Evolutionary conservation across 2,888 invertebrate genomes (phyloP), one percentile per base, ranked within the genome.

Genomic region (Rhogogaster chlorosoma): DNA sequence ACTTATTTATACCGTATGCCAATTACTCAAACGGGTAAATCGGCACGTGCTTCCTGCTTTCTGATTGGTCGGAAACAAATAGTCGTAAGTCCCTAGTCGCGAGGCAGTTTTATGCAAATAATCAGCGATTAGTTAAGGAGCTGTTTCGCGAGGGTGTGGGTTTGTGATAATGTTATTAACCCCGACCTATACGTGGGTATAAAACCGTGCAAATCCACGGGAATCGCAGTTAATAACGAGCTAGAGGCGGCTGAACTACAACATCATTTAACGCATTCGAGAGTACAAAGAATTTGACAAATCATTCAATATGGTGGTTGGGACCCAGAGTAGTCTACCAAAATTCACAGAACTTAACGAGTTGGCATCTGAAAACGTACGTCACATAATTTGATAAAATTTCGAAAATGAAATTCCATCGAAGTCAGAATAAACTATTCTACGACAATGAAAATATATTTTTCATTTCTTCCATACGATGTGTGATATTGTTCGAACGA

Each of bases 341-440:
- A 93, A 92, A 86, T 95, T 94, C 89, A 92, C 94, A 3, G 94
- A 95, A 85, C 90, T 95, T 1, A 94, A 94, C 88, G 95, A 95
- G 87, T 92, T 95, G 36, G 94, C 93, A 73, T 94, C 94, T 67
- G 86, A 90, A 45, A 92, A 93, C 86, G 94, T 94, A 89, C 94
- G 94, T 93, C 83, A n/a, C 53, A 18, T 67, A 49, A 57, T 53
- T 83, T 77, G 78, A 57, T 6, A 5, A 32, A 67, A 32, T 67
- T 32, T 67, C 32, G 84, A 15, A 45, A 45, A 45, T 45, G 15
- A 45, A 45, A 45, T 45, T 45, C 3, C 12, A 45, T 45, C 15
- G 15, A 12, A 45, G 12, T 45, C 15, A 45, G 45, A 45, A 45
- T 15, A 45, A 45, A 45, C 12, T 15, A 45, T 45, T 45, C 15